Evolutionary conservation across 2,888 invertebrate genomes (phyloP).

Genomic region (Rhagophthalmus giganteus): DNA sequence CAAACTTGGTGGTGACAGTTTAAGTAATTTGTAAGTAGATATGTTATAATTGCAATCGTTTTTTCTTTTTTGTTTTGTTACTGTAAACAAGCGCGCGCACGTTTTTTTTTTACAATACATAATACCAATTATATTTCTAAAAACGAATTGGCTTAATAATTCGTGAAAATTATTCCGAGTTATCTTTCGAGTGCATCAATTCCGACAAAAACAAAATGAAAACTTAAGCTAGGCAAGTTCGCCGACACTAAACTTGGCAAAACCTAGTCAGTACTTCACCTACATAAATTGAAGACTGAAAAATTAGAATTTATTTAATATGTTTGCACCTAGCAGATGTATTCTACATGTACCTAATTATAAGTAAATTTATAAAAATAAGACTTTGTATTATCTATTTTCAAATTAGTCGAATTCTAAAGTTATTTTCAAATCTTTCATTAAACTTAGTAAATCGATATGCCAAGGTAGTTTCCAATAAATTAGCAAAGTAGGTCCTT

Average conservation of each 20-base stretch:
- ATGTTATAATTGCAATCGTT: no score
- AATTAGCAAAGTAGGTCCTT: conserved; percentile 19
- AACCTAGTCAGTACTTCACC: conserved; percentile 29
- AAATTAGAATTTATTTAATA: conserved; percentile 21
- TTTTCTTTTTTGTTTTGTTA: no score
- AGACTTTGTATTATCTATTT: not conserved
- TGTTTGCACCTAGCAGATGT: conserved; percentile 26
- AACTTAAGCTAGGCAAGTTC: not conserved
- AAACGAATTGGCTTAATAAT: no score
- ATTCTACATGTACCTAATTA: conserved; percentile 25
- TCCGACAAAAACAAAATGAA: not conserved
- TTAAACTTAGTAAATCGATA: conserved; percentile 6
- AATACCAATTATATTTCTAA: no score
- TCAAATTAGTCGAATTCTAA: conserved; percentile 1
- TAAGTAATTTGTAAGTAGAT: no score
- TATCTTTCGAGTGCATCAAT: no score
- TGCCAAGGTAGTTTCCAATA: conserved; percentile 22
- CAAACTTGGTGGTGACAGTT: no score
- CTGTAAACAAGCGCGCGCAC: no score
- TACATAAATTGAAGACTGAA: conserved; percentile 25
- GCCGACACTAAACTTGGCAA: conserved; percentile 16
- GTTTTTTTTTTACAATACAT: no score
- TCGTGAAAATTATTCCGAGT: no score
- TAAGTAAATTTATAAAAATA: conserved; percentile 9
- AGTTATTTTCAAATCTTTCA: conserved; percentile 9